phyloP scores from a whole-genome alignment of 2,797 vertebrate genomes.

The Alcedo quadribrachys region DNA sequence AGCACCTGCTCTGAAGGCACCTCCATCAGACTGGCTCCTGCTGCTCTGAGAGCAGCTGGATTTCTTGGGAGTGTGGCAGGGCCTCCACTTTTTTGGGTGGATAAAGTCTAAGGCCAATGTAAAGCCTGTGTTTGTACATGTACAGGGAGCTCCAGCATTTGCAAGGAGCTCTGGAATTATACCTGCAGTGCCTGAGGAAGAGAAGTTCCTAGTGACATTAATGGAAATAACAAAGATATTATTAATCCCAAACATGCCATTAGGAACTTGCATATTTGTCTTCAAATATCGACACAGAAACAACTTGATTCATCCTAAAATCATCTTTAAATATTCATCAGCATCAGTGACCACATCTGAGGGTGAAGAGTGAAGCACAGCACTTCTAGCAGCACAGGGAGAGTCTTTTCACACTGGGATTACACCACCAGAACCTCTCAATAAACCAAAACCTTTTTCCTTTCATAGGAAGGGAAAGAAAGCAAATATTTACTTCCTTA shows the following conservation, averaged over 20 bases:
- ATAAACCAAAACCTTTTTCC: neutral
- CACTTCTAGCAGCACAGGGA: neutral
- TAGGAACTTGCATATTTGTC: neutral
- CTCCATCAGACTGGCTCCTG: neutral
- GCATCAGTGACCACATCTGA: neutral
- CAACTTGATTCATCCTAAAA: neutral
- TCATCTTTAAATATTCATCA: constrained; percentile 6
- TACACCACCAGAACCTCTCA: neutral
- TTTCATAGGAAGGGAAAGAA: neutral
- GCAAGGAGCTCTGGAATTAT: neutral
- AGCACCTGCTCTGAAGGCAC: neutral
- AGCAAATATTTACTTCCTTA: neutral
- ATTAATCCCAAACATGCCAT: neutral
- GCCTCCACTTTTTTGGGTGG: neutral
- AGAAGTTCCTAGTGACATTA: neutral
- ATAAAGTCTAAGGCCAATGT: rapidly evolving
- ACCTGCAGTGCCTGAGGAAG: neutral
- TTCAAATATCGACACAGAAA: neutral
- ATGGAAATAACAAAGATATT: neutral
- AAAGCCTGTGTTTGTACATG: neutral
- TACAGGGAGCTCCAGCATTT: neutral
- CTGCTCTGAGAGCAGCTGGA: neutral
- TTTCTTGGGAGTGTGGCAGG: neutral
- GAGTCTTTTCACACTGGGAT: neutral
- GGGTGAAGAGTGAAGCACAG: neutral